Evolutionary conservation across 2,888 invertebrate species (phyloP), one percentile per base, ranked within the genome.

Genomic region (Luffia ferchaultella): DNA sequence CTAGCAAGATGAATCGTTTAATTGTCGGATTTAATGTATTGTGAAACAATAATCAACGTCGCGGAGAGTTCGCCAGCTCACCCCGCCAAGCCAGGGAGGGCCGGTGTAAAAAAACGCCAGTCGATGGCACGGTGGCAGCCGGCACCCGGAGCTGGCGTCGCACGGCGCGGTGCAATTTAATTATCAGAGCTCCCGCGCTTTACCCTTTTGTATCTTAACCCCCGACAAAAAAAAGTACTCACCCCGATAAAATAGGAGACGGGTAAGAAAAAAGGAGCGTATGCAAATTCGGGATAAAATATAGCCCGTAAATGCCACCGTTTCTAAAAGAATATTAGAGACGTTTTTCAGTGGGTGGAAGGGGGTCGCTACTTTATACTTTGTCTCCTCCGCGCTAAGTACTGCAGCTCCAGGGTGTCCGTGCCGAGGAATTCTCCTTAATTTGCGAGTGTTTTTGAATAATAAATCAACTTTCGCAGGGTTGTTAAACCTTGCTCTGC

Each of bases 241-340:
- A 78, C 83, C 82, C 82, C 55, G 57, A 82, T 82, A 82, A 80
- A 80, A 77, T 78, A 82, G 80, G 80, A 77, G 79, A 82, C 80
- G 80, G 82, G 80, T 79, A 78, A 73, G 76, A 76, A 80, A 77
- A 85, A 82, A 85, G 78, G 79, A 83, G 84, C 83, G 85, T 85
- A 85, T 85, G 85, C 85, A 85, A 85, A 85, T 85, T 85, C 85
- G 73, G 84, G 84, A 84, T 85, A 85, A 85, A 85, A 85, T 85
- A 85, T 85, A 85, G 85, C 85, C 84, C 84, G 85, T 85, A 85
- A 85, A 85, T 85, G 85, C 85, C 84, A 83, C 83, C 83, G 85
- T 85, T 84, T 84, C 85, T 83, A 85, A 84, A 85, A 84, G 85
- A 85, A 85, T 85, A 85, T 85, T 85, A 85, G 84, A 84, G 83